These are phyloP conservation scores for Copidosoma aretas DNA, from an alignment of 2,888 invertebrate genomes.

Conservation along the genomic window DNA sequence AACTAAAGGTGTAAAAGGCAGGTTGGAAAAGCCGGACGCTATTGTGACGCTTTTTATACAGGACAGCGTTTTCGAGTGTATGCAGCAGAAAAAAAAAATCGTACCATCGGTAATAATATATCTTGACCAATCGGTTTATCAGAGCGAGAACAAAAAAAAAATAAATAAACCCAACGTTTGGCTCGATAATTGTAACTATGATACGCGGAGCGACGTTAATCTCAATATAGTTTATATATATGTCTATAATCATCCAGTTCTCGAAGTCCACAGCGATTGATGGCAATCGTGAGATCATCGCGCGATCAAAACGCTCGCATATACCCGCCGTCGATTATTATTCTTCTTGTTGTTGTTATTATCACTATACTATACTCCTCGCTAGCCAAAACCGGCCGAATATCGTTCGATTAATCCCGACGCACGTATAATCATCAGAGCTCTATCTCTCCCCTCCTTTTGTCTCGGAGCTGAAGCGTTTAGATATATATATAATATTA, in stretches of 20 bases:
- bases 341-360: no score
- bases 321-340: neutral
- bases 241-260: no score
- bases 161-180: neutral
- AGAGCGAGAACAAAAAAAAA: constrained; percentile 4
- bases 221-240: no score
- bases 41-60: no score
- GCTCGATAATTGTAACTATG: constrained; percentile 13
- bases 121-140: no score
- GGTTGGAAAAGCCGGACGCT: no score
- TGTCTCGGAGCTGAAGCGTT: neutral
- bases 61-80: no score
- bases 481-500: neutral
- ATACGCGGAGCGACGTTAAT: no score
- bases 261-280: no score
- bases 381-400: neutral
- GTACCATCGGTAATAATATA: no score
- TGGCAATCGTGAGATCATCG: constrained; percentile 26
- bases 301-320: neutral
- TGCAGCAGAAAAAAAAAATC: no score
- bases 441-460: neutral
- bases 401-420: constrained; percentile 23
- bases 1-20: neutral
- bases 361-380: no score
- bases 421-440: neutral